Conservation (phyloP, 2,797 vertebrate species). For the Bufotes viridis region DNA sequence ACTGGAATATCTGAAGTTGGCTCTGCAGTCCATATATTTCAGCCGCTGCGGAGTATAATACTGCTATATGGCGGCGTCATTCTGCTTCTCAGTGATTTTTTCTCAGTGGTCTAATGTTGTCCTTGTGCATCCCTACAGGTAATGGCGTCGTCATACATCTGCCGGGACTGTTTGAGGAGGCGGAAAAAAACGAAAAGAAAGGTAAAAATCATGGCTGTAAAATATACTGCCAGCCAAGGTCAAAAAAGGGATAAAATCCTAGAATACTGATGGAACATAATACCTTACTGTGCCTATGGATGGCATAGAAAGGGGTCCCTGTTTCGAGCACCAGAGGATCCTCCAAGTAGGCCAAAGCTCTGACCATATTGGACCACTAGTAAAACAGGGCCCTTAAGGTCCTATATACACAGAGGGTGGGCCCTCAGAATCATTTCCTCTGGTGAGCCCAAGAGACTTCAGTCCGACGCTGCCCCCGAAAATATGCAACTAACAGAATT, state of each 20-base stretch:
- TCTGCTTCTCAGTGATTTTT: not conserved
- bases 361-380: no score
- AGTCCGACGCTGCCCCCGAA: no score
- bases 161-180: slow-evolving; percentile 96
- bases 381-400: no score
- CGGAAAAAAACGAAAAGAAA: slow-evolving; percentile 98
- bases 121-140: slow-evolving; percentile 74
- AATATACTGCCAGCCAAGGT: not conserved
- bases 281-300: not conserved
- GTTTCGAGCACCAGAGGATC: no score
- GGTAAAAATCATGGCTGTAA: slow-evolving; percentile 74
- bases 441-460: no score
- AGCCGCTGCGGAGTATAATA: not conserved
- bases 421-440: no score
- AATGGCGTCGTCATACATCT: slow-evolving; percentile 98
- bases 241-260: not conserved
- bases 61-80: not conserved
- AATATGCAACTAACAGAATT: no score
- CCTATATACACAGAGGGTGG: no score
- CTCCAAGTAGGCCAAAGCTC: no score
- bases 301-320: not conserved
- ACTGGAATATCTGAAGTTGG: slow-evolving; percentile 14
- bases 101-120: not conserved
- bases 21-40: slow-evolving; percentile 55
- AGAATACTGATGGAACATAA: not conserved